These are phyloP conservation scores for Peucedramus taeniatus DNA, from an alignment of 2,113 vertebrate genomes.

Conservation along the genomic window DNA sequence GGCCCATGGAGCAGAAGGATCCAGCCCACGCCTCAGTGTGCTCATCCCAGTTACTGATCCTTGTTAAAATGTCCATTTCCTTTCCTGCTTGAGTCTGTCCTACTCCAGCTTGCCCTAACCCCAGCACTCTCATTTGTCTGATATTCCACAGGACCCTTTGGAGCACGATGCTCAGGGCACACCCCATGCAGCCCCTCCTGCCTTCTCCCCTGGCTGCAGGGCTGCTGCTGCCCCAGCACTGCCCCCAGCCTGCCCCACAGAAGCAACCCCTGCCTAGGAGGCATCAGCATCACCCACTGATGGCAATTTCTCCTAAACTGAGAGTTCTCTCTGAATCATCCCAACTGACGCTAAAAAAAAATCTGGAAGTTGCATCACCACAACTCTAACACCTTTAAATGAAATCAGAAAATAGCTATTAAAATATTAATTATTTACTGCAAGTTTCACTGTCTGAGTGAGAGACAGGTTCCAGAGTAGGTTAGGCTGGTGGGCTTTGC, in stretches of 20 bases:
- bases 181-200: background rate
- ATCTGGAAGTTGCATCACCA: background rate
- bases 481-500: background rate
- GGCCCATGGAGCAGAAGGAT: background rate
- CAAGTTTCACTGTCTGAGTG: background rate
- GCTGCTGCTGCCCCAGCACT: background rate
- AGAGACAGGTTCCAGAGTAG: background rate
- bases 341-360: background rate
- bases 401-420: background rate
- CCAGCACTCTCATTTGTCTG: background rate
- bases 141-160: background rate
- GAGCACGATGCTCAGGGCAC: fast-evolving
- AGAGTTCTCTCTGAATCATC: background rate
- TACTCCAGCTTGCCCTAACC: background rate
- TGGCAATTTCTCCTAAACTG: background rate
- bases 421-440: background rate
- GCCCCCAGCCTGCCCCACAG: background rate
- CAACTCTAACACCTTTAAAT: background rate
- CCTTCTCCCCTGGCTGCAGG: background rate
- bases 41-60: background rate
- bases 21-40: too few species aligned
- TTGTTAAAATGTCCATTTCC: background rate
- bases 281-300: background rate
- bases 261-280: background rate
- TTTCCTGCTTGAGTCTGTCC: background rate